Evolutionary conservation across 2,113 vertebrate genomes (phyloP), one percentile per base, ranked within the genome.

Genomic region (Plestiodon gilberti): DNA sequence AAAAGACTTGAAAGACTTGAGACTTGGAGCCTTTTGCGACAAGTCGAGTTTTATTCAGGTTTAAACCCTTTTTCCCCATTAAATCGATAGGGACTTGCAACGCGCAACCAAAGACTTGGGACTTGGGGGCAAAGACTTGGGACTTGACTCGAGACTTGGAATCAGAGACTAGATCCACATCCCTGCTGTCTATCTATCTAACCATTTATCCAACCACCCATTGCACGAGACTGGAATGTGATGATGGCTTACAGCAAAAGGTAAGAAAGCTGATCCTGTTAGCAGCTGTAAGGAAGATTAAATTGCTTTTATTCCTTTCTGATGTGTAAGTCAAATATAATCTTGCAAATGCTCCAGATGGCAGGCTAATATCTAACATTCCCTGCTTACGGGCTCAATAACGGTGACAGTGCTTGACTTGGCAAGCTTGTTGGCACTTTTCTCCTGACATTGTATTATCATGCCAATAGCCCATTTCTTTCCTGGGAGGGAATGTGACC

Each of bases 271-370:
- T 0, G 0, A 90, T 14, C 14, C 22, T 89, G 62, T 84, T 88
- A 82, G 78, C 93, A 93, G 23, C 71, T 38, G 18, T 76, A 82
- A 88, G 75, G 25, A 81, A 78, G 64, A 90, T 92, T 89, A 92
- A 87, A 48, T 89, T 18, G 48, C 0, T 0, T 65, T 89, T 35
- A 7, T 85, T 81, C 62, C 25, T 83, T 57, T 79, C 86, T 86
- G 90, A 20, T 33, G 81, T 74, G 67, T 90, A 77, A 91, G 28
- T 93, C 89, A 91, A 92, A 93, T 87, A 43, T 52, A 90, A 87
- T 82, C 62, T 88, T 82, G 73, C 74, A 93, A 82, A 86, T 88
- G 40, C 81, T 90, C 38, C 79, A 90, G 62, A 80, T 90, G 89
- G 67, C 74, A 83, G 74, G 48, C n/a, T 88, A 89, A 57, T 38